Conservation (phyloP, 2,113 vertebrate species). For the Siphamia tubifer region DNA sequence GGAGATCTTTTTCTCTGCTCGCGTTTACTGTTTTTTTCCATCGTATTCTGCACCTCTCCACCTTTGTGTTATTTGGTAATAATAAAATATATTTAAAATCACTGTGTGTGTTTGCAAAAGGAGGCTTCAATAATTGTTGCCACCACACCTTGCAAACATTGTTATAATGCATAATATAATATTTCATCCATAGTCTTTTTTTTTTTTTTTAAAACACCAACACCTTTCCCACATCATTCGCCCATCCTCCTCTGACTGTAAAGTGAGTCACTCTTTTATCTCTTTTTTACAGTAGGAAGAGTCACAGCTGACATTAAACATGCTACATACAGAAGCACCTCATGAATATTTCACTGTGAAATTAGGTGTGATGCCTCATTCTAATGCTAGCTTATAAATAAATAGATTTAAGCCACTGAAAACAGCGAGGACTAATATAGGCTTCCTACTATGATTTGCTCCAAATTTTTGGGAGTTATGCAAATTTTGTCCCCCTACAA, state of each 20-base stretch:
- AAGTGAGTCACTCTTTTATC: slow-evolving; percentile 31
- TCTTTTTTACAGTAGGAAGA: slow-evolving; percentile 27
- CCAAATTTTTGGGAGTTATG: background rate
- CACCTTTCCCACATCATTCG: background rate
- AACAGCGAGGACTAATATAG: background rate
- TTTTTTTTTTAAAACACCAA: background rate
- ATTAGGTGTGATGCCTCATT: slow-evolving; percentile 52
- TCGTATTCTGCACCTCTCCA: background rate
- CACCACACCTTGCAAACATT: slow-evolving; percentile 13
- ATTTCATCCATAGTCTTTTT: background rate
- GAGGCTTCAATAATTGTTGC: slow-evolving; percentile 6
- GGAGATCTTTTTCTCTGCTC: background rate
- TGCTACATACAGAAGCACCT: slow-evolving; percentile 34
- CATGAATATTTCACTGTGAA: slow-evolving; percentile 69
- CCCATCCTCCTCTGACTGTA: background rate
- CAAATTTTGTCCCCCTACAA: background rate
- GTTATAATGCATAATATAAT: slow-evolving; percentile 1
- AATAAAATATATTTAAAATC: slow-evolving; percentile 23
- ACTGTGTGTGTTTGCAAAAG: slow-evolving; percentile 7
- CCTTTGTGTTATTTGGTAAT: slow-evolving; percentile 9
- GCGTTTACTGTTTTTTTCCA: background rate
- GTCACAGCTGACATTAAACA: slow-evolving; percentile 47
- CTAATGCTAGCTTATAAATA: slow-evolving; percentile 39
- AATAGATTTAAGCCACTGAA: slow-evolving; percentile 29
- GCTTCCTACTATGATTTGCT: slow-evolving; percentile 7